Percentiles rank a stretch among this genome's conserved stretches.
Conservation (phyloP, 1,140 invertebrate species). For the Nephotettix cincticeps region DNA sequence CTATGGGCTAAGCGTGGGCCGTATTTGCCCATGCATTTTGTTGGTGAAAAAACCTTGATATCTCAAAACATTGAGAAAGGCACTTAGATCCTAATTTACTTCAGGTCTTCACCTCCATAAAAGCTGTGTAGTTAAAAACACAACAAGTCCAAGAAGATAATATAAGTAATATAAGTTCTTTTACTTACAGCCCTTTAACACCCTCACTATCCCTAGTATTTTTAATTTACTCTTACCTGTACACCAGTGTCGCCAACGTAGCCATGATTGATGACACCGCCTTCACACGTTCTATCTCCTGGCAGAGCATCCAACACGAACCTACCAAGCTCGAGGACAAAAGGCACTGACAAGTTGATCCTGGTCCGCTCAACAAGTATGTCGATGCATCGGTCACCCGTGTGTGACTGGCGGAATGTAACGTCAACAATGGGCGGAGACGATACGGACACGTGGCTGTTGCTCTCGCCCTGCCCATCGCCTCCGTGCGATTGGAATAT, state of each 20-base stretch:
- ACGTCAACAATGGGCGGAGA: constrained; percentile 66
- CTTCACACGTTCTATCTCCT: constrained; percentile 54
- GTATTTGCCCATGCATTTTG: too few relatives aligned
- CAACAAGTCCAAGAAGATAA: too few relatives aligned
- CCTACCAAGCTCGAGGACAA: constrained; percentile 63
- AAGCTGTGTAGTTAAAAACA: too few relatives aligned
- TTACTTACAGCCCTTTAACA: too few relatives aligned
- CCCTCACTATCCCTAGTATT: too few relatives aligned
- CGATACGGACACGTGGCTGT: constrained; percentile 61
- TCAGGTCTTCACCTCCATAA: too few relatives aligned
- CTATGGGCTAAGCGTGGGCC: too few relatives aligned
- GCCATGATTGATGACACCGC: constrained; percentile 66
- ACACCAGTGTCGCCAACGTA: constrained; percentile 57
- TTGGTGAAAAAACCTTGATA: too few relatives aligned
- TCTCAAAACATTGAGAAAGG: too few relatives aligned
- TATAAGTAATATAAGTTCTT: not conserved
- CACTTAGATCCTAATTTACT: too few relatives aligned
- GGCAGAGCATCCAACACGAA: constrained; percentile 69
- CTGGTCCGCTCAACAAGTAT: constrained; percentile 69
- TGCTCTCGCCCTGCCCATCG: constrained; percentile 47
- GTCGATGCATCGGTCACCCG: constrained; percentile 63
- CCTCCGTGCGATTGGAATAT: constrained; percentile 68
- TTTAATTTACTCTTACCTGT: constrained; percentile 38
- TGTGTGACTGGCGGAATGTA: constrained; percentile 60
- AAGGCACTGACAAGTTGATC: constrained; percentile 71